Conservation (phyloP, 2,797 vertebrate species). For the Linurgus olivaceus region DNA sequence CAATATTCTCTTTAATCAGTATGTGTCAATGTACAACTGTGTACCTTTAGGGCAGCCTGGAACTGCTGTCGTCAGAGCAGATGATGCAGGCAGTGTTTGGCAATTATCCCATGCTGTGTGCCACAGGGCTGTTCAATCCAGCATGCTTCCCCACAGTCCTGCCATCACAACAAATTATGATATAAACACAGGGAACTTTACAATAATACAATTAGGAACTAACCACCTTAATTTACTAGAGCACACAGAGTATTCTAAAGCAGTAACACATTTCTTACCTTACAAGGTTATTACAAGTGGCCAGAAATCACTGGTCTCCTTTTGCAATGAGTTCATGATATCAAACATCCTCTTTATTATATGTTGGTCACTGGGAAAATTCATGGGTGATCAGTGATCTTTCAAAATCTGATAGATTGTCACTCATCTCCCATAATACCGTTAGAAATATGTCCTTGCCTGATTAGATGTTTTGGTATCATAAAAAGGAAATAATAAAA, state of each 20-base stretch:
- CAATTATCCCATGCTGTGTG: not conserved
- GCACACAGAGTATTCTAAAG: not conserved
- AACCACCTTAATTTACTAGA: not conserved
- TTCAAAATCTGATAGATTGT: not conserved
- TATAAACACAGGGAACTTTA: not conserved
- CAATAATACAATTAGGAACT: not conserved
- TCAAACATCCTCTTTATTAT: not conserved
- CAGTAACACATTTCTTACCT: not conserved
- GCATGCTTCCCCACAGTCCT: not conserved
- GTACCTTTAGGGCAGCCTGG: not conserved
- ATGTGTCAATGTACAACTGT: not conserved
- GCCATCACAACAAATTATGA: not conserved
- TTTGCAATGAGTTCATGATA: not conserved
- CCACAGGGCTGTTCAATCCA: not conserved
- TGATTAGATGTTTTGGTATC: not conserved
- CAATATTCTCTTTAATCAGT: not conserved
- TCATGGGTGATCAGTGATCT: not conserved
- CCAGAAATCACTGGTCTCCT: not conserved
- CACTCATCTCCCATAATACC: not conserved
- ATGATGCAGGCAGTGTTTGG: not conserved
- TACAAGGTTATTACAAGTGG: not conserved
- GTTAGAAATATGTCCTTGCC: not conserved
- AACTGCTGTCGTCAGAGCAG: not conserved
- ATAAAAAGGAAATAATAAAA: not conserved
- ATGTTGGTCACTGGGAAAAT: not conserved